Evolutionary conservation across 2,797 vertebrate genomes (phyloP).

Genomic region (Cyprinodon diabolis): DNA sequence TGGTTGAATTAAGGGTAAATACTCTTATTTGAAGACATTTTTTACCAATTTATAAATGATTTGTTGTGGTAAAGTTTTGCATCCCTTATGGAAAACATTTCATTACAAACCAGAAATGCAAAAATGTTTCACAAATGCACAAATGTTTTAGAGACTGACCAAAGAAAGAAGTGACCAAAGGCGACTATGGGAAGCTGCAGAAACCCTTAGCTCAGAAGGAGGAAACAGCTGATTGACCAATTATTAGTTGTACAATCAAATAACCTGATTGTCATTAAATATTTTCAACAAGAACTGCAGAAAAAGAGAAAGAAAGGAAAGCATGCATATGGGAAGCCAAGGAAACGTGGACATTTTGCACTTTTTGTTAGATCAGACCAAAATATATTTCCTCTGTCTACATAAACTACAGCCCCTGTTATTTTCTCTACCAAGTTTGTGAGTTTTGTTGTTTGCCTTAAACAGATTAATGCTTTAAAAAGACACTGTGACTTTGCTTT

Average conservation of each 20-base stretch:
- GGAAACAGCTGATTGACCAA: not conserved
- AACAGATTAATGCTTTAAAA: no score
- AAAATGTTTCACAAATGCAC: not conserved
- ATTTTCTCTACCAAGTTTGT: no score
- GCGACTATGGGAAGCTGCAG: not conserved
- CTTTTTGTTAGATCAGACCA: no score
- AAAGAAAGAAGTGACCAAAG: not conserved
- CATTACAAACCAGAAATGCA: not conserved
- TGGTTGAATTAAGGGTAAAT: no score
- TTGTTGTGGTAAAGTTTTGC: not conserved
- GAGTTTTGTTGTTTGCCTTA: no score
- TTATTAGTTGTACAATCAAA: not conserved
- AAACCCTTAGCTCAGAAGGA: not conserved
- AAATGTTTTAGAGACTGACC: not conserved
- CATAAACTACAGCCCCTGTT: no score
- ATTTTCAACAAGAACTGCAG: not conserved
- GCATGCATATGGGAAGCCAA: no score
- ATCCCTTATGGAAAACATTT: not conserved
- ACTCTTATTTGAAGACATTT: no score
- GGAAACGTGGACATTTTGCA: no score
- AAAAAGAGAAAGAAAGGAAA: not conserved
- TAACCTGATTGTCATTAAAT: not conserved
- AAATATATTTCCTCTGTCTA: no score
- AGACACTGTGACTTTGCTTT: no score
- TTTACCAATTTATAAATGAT: no score